Evolutionary conservation across 2,888 invertebrate species (phyloP).

Genomic region (Dolichopus griseipennis): DNA sequence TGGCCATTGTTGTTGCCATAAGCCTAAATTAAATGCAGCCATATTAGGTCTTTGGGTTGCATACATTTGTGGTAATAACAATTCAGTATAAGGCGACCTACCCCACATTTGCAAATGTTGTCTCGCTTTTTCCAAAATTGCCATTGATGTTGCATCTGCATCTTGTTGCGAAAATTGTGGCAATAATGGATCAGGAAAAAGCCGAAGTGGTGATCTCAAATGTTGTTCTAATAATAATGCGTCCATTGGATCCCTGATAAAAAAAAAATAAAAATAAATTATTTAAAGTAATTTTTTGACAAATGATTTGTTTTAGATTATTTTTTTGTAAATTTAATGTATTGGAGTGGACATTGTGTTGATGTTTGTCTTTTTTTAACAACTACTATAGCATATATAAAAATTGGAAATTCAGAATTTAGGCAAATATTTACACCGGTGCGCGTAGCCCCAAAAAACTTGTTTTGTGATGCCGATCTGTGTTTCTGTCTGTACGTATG

Average conservation of each 20-base stretch:
- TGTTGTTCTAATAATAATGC: slow-evolving; percentile 43
- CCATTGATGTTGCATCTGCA: slow-evolving; percentile 42
- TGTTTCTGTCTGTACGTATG: too few relatives aligned
- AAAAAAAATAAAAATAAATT: not conserved
- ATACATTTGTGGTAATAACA: slow-evolving; percentile 43
- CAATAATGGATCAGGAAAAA: slow-evolving; percentile 43
- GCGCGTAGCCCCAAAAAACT: too few relatives aligned
- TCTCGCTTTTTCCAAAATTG: slow-evolving; percentile 42
- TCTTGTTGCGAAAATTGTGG: slow-evolving; percentile 42
- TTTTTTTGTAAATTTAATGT: too few relatives aligned
- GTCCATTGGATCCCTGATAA: slow-evolving; percentile 42
- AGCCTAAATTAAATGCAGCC: slow-evolving; percentile 42
- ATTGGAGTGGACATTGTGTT: too few relatives aligned
- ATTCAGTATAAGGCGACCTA: slow-evolving; percentile 43
- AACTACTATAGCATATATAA: too few relatives aligned
- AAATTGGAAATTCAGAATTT: too few relatives aligned
- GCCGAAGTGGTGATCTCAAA: slow-evolving; percentile 39
- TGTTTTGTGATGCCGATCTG: too few relatives aligned
- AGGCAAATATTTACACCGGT: too few relatives aligned
- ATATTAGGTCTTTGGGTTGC: slow-evolving; percentile 36
- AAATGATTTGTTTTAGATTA: too few relatives aligned
- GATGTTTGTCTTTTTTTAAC: too few relatives aligned
- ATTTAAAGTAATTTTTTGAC: too few relatives aligned
- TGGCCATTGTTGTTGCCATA: slow-evolving; percentile 45
- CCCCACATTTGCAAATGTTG: slow-evolving; percentile 45